Base-by-base conservation (phyloP, 2,888 invertebrate genomes). In the Celastrina argiolus region DNA sequence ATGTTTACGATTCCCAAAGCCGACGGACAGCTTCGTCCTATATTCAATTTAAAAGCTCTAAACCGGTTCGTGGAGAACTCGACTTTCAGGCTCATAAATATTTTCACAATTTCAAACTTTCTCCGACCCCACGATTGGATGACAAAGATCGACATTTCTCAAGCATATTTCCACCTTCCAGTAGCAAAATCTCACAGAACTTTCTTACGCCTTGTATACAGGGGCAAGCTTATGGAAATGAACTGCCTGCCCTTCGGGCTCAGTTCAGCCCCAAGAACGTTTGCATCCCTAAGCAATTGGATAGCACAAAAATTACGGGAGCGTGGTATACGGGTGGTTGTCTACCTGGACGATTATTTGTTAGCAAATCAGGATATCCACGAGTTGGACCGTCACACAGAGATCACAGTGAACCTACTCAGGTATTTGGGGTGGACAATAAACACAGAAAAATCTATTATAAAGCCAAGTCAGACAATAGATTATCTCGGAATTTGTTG, bases 341-440 rank as follows among this genome's bases (percentile, higher is more conserved):
- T 70, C 0, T 70, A 73, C 16, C 56, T 71, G 45, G 71, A 71
- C 66, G 72, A 73, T 56, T 73, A 70, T 61, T 58, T 72, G 4
- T 6, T 68, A 22, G 67, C 65, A 18, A 51, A 69, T 56, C 42
- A 66, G 26, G 34, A 58, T 58, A 18, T 56, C 1, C 14, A 14
- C 3, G 4, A 41, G n/a, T 41, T 41, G n/a, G 5, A 14, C 41
- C 41, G n/a, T 41, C 56, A 18, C 26, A 22, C 8, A 10, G 22
- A 56, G 26, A 56, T 56, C 51, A 16, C 51, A 16, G 8, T n/a
- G 18, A 16, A 51, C 51, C 51, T 18, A 7, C 16, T 51, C 51
- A 28, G 18, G 41, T 22, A 64, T 8, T 63, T 74, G 26, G 71
- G 72, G 1, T 72, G 72, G 70, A 5, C 51, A 16, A 61, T 73